Percentiles rank a stretch among this genome's conserved stretches.
Evolutionary conservation across 2,888 invertebrate species (phyloP).

Genomic region (Lypha dubia): DNA sequence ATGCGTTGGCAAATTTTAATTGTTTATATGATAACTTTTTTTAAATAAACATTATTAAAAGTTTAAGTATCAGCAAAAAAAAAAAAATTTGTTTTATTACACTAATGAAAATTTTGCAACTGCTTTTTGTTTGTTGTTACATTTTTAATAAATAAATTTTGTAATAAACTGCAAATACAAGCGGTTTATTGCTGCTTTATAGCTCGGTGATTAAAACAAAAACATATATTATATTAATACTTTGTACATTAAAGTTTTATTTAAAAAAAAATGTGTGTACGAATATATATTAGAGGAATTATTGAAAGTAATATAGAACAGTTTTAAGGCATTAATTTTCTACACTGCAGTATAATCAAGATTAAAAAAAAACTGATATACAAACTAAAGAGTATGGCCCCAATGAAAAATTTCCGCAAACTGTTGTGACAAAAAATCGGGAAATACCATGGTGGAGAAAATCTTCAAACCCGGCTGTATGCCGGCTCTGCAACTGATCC

Average conservation of each 20-base stretch:
- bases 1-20: conserved; percentile 18
- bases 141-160: background rate
- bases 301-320: background rate
- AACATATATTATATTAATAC: background rate
- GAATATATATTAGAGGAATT: background rate
- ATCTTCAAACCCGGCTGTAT: no score
- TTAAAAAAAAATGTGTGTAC: background rate
- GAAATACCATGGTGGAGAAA: no score
- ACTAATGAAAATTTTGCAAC: background rate
- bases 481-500: no score
- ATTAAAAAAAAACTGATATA: no score
- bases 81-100: background rate
- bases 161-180: background rate
- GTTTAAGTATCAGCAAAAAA: conserved; percentile 34
- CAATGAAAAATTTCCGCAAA: no score
- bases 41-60: conserved; percentile 55
- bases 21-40: conserved; percentile 2
- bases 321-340: no score
- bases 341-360: no score
- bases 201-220: background rate
- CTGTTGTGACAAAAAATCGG: no score
- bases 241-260: background rate
- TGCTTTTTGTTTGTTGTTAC: background rate
- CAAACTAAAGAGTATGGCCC: no score
- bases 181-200: background rate